A percentile compares a stretch with the other conserved stretches of the same genome.
Evolutionary conservation across 1,140 invertebrate genomes (phyloP).

Genomic region (Hylaeus volcanicus): DNA sequence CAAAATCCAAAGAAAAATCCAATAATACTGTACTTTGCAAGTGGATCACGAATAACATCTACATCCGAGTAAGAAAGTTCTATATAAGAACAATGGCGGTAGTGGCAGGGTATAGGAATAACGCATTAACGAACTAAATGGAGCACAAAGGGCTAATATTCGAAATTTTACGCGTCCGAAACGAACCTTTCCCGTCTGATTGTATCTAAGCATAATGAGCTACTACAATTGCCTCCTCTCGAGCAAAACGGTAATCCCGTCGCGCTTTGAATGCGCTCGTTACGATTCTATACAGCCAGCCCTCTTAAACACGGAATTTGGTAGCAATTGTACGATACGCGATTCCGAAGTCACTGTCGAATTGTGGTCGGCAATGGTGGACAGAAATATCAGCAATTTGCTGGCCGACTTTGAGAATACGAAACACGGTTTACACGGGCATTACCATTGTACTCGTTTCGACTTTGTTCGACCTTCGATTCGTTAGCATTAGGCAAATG

Average conservation of each 20-base stretch:
- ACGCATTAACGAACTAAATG: constrained; percentile 35
- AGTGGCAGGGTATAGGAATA: neutral
- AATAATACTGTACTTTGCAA: too few relatives aligned
- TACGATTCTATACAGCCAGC: constrained; percentile 30
- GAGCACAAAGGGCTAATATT: constrained; percentile 30
- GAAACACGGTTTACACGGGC: constrained; percentile 29
- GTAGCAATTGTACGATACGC: constrained; percentile 52
- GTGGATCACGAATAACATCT: too few relatives aligned
- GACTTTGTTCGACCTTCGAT: neutral
- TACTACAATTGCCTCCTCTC: constrained; percentile 46
- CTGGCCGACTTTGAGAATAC: constrained; percentile 30
- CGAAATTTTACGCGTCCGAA: constrained; percentile 37
- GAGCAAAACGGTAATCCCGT: constrained; percentile 47
- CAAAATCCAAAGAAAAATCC: too few relatives aligned
- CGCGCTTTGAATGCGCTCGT: constrained; percentile 52
- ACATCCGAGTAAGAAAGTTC: neutral
- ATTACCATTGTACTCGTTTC: constrained; percentile 1
- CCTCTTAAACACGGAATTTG: constrained; percentile 55
- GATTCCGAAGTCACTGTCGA: constrained; percentile 52
- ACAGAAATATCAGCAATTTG: constrained; percentile 53
- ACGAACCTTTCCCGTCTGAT: constrained; percentile 25
- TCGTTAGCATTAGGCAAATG: neutral
- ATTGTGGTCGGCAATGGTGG: constrained; percentile 42
- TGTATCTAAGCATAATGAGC: constrained; percentile 50
- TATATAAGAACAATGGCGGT: neutral